Conservation (phyloP, 53 echinoderm and acorn worm species). For the Crossaster papposus region DNA sequence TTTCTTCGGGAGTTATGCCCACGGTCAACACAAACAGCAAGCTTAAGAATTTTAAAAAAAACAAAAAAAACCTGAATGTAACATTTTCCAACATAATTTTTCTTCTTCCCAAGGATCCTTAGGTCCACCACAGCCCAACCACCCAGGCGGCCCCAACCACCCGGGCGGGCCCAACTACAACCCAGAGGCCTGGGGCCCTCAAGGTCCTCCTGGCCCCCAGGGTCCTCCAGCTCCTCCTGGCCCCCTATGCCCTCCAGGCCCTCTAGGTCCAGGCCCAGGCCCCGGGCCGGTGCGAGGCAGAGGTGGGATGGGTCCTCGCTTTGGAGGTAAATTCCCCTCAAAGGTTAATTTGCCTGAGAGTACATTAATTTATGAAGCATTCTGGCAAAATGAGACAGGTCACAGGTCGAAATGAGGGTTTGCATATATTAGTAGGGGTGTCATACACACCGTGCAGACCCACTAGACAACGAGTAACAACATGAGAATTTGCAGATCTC, state of each 20-base stretch:
- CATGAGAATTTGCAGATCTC: too few species aligned
- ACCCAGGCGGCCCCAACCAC: constrained; percentile 56
- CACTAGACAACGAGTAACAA: too few species aligned
- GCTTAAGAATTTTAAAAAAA: neutral
- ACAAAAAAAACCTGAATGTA: neutral
- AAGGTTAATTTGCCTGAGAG: neutral
- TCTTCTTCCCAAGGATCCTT: constrained; percentile 15
- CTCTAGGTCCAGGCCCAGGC: constrained; percentile 21
- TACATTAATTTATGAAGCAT: too few species aligned
- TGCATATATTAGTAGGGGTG: too few species aligned
- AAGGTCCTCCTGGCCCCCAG: constrained; percentile 9
- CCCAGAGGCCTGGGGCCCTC: constrained; percentile 57
- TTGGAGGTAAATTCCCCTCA: neutral
- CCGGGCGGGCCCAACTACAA: constrained; percentile 58
- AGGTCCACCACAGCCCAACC: constrained; percentile 47
- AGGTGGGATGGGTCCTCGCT: constrained; percentile 46
- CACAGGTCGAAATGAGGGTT: too few species aligned
- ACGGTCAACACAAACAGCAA: too few species aligned
- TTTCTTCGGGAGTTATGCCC: too few species aligned
- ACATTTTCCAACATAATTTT: neutral
- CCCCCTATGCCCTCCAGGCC: too few species aligned
- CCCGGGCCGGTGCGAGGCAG: constrained; percentile 61
- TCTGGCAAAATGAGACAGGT: too few species aligned
- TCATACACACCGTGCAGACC: too few species aligned
- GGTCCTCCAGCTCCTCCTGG: constrained; percentile 12